These are phyloP conservation scores for Lycodopsis pacificus DNA, from an alignment of 2,797 vertebrate genomes.

Conservation along the genomic window DNA sequence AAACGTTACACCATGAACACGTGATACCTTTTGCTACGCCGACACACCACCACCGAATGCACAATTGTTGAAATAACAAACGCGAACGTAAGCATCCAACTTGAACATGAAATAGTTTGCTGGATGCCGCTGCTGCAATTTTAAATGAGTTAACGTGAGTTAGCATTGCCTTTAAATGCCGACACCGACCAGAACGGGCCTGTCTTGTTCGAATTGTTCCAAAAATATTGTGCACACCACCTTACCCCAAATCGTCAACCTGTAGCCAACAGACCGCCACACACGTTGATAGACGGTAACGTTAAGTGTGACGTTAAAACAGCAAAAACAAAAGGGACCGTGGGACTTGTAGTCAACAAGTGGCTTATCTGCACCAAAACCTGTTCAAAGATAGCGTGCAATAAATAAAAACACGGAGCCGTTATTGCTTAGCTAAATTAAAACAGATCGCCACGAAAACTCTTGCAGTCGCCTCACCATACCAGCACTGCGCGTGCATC, in stretches of 20 bases:
- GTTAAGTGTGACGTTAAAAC: not conserved
- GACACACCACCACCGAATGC: not conserved
- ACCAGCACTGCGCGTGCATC: not conserved
- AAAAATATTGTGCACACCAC: not conserved
- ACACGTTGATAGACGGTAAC: not conserved
- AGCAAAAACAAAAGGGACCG: not conserved
- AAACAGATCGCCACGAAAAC: not conserved
- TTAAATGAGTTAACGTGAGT: too few species aligned
- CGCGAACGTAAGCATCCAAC: not conserved
- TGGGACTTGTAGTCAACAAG: not conserved
- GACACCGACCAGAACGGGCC: not conserved
- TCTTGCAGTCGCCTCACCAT: not conserved
- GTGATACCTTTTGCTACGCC: too few species aligned
- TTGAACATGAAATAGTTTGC: fast-evolving
- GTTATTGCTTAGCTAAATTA: not conserved
- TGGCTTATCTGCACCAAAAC: not conserved
- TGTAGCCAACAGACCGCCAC: not conserved
- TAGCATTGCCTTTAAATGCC: not conserved
- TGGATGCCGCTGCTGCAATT: not conserved
- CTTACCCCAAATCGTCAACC: not conserved
- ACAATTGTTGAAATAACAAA: not conserved
- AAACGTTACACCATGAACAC: not conserved
- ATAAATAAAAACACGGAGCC: not conserved
- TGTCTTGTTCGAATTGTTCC: too few species aligned
- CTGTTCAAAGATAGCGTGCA: not conserved